These are phyloP conservation scores for Drosophila truncata DNA, from an alignment of 1,140 invertebrate genomes.

Conservation along the genomic window DNA sequence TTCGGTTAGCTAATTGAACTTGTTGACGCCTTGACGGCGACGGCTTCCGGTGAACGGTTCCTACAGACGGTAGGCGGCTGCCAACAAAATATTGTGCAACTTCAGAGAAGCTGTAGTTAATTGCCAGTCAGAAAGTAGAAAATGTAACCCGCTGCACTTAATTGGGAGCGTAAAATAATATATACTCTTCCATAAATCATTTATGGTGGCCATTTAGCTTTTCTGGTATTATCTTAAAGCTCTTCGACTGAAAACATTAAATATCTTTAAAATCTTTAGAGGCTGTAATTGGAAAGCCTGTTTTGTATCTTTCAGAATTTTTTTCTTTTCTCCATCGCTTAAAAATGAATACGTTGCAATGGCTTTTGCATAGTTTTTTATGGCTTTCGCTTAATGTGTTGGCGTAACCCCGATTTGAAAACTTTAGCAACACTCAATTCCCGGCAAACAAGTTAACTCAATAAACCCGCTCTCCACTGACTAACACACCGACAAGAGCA, in stretches of 20 bases:
- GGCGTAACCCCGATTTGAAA: slow-evolving; percentile 26
- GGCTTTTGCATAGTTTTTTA: slow-evolving; percentile 20
- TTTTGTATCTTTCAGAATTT: neutral
- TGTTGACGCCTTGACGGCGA: slow-evolving; percentile 40
- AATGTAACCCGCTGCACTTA: neutral
- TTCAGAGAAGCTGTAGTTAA: slow-evolving; percentile 28
- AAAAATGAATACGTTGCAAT: neutral
- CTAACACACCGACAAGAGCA: neutral
- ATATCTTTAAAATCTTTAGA: no score
- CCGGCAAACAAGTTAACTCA: slow-evolving; percentile 40
- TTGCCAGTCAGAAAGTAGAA: slow-evolving; percentile 10
- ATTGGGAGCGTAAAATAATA: neutral
- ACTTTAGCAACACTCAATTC: slow-evolving; percentile 61
- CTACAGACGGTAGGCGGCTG: slow-evolving; percentile 3
- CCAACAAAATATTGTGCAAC: slow-evolving; percentile 36
- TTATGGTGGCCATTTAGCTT: neutral
- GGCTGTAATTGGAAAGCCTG: neutral
- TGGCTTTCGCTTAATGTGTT: slow-evolving; percentile 12
- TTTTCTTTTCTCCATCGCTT: neutral
- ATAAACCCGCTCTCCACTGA: slow-evolving; percentile 31
- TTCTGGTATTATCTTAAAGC: neutral
- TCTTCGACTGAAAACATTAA: neutral
- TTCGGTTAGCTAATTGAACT: slow-evolving; percentile 59
- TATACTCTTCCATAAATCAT: neutral
- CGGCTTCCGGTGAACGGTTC: slow-evolving; percentile 22